A percentile compares a stretch with the other conserved stretches of the same genome.
Evolutionary conservation across 2,113 vertebrate species (phyloP).

Genomic region (Paedocypris sp.): DNA sequence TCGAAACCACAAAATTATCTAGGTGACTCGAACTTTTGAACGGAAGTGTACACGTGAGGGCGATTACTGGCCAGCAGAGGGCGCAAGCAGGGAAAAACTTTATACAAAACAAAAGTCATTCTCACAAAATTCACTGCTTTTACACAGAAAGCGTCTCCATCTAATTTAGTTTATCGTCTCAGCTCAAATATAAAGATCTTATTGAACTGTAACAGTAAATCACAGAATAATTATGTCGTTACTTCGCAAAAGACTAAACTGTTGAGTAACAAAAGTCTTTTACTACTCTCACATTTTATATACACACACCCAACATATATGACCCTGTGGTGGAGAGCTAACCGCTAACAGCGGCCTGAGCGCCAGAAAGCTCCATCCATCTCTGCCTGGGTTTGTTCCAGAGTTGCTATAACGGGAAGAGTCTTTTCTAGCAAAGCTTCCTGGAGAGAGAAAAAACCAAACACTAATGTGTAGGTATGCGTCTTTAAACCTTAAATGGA

Average conservation of each 20-base stretch:
- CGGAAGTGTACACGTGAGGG: background rate
- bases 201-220: too few species aligned
- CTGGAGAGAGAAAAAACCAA: slow-evolving; percentile 34
- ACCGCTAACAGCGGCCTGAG: slow-evolving; percentile 31
- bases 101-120: background rate
- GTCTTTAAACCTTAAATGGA: slow-evolving; percentile 62
- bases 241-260: too few species aligned
- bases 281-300: too few species aligned
- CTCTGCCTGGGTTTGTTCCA: slow-evolving; percentile 37
- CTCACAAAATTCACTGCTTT: background rate
- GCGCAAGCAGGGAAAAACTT: background rate
- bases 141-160: too few species aligned
- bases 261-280: too few species aligned
- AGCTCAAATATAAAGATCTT: too few species aligned
- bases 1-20: too few species aligned
- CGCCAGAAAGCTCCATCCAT: slow-evolving; percentile 21
- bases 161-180: too few species aligned
- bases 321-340: slow-evolving; percentile 28
- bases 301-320: slow-evolving; percentile 5
- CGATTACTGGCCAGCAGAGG: background rate
- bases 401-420: slow-evolving; percentile 48
- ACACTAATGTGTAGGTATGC: slow-evolving; percentile 56
- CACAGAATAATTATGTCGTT: too few species aligned
- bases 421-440: slow-evolving; percentile 43
- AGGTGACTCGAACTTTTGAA: background rate